Evolutionary conservation across 2,113 vertebrate genomes (phyloP).

Genomic region (Hydropotes inermis): DNA sequence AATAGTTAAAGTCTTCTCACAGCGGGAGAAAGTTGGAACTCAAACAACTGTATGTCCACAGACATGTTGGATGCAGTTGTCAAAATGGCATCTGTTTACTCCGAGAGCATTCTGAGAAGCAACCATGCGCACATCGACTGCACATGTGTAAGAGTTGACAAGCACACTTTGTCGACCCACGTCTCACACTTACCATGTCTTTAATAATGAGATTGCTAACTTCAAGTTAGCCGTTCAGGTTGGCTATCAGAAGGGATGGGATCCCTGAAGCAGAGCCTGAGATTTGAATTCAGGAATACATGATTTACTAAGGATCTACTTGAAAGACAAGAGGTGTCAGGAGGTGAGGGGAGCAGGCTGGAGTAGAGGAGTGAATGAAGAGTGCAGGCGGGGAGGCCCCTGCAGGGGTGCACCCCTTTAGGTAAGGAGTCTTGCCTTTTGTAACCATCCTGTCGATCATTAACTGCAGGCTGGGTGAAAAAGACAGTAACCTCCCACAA

Average conservation of each 20-base stretch:
- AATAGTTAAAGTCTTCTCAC: background rate
- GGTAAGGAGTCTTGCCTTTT: background rate
- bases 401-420: background rate
- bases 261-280: background rate
- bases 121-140: background rate
- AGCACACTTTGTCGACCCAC: rapidly evolving
- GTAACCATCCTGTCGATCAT: background rate
- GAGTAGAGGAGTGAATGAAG: background rate
- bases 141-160: background rate
- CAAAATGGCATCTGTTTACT: background rate
- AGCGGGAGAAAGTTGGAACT: background rate
- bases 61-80: background rate
- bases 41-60: rapidly evolving
- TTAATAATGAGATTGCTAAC: background rate
- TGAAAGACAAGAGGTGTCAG: too few species aligned
- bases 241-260: background rate
- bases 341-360: background rate
- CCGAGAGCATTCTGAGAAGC: background rate
- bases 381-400: background rate
- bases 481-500: background rate
- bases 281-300: background rate
- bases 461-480: background rate
- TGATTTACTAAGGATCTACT: background rate
- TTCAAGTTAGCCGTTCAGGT: background rate
- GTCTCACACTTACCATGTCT: background rate